A percentile compares a stretch with the other conserved stretches of the same genome.
phyloP scores from a whole-genome alignment of 2,797 vertebrate genomes.

The Takifugu rubripes region DNA sequence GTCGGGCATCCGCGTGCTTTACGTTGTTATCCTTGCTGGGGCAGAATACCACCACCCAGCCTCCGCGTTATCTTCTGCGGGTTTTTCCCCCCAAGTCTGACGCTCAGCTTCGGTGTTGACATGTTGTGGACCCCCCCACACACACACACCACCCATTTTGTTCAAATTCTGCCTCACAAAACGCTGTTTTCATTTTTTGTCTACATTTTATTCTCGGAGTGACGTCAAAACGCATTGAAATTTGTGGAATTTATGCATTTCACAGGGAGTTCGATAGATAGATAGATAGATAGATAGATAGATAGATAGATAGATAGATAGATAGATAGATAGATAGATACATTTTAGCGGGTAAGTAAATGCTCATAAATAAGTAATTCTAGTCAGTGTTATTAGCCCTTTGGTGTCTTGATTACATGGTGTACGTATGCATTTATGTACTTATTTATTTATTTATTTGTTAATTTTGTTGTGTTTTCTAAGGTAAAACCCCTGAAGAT shows the following conservation, averaged over 20 bases:
- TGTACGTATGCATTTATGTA: neutral
- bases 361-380: too few relatives aligned
- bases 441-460: neutral
- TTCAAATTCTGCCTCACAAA: slow-evolving; percentile 28
- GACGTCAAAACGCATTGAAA: neutral
- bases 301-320: too few relatives aligned
- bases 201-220: neutral
- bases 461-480: slow-evolving; percentile 24
- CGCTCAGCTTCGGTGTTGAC: slow-evolving; percentile 40
- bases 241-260: slow-evolving; percentile 3
- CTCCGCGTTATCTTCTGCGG: slow-evolving; percentile 21
- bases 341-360: too few relatives aligned
- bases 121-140: slow-evolving; percentile 33
- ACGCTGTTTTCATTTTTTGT: slow-evolving; percentile 2
- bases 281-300: too few relatives aligned
- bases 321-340: too few relatives aligned
- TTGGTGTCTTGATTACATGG: neutral
- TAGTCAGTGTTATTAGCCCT: too few relatives aligned
- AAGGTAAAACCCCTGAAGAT: slow-evolving; percentile 75
- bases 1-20: slow-evolving; percentile 66
- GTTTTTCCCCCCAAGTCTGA: slow-evolving; percentile 31
- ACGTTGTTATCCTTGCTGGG: slow-evolving; percentile 57
- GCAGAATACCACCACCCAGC: slow-evolving; percentile 22
- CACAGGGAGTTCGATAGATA: neutral
- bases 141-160: slow-evolving; percentile 48